Base-by-base conservation (phyloP, 2,797 vertebrate genomes). In the Cebuella pygmaea region DNA sequence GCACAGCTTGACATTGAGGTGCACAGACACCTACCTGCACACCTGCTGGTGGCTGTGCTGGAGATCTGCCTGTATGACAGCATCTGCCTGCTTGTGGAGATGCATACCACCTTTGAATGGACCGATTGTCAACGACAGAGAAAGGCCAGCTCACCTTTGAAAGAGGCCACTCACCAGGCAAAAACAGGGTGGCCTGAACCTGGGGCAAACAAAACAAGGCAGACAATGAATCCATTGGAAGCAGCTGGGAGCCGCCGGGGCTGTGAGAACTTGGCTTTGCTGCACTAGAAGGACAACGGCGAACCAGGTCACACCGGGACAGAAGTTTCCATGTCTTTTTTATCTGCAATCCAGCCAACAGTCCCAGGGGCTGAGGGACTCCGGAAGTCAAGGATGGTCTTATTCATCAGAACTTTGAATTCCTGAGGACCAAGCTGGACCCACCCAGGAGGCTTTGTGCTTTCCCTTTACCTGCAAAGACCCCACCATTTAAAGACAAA, bases 141-240 rank as follows among this genome's bases (percentile, higher is more conserved):
- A 76, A 83, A 88, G 44, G 12, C 78, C 84, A 87, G 94, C 90
- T 90, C 88, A 39, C 76, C 72, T 91, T 64, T 79, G 64, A 93
- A 88, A 82, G 93, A 67, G 48, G 75, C 83, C 75, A 67, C 95
- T 94, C 48, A 26, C 78, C n/a, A 39, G 81, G 57, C 84, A 64
- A 95, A 79, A 74, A 44, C 46, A 90, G 46, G 55, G 67, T 61
- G 92, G 41, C 83, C 82, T 52, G 79, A 88, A 81, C 59, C 59
- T 5, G 36, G 46, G 22, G 93, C n/a, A 44, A 85, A 55, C 79
- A 72, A 91, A 95, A 48, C 14, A 20, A 52, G 59, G 55, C 36
- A 30, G 87, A 96, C 27, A 55, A 74, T n/a, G 75, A 61, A 10
- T 20, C 52, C 33, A 15, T 90, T 88, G 41, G 91, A 88, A 88